Conservation (phyloP, 2,797 vertebrate species). For the Helostoma temminkii region DNA sequence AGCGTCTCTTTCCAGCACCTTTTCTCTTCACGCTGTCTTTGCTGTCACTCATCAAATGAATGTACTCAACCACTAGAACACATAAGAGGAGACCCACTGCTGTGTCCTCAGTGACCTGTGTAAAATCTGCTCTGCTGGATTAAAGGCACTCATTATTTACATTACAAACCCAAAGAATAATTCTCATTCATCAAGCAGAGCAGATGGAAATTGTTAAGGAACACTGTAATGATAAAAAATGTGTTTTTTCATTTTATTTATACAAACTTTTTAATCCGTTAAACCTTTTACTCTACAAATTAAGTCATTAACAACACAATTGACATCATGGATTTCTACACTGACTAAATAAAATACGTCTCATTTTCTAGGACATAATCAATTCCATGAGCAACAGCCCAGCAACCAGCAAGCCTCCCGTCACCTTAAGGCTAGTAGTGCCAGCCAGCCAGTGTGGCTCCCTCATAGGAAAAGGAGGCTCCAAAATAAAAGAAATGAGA, state of each 20-base stretch:
- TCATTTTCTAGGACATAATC: conserved; percentile 90
- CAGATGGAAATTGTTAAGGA: background rate
- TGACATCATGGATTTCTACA: background rate
- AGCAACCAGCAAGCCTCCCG: conserved; percentile 94
- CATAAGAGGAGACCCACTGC: conserved; percentile 25
- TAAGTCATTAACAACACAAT: background rate
- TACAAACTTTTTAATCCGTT: background rate
- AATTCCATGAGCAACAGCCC: conserved; percentile 99
- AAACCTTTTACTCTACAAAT: conserved; percentile 1
- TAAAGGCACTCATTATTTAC: background rate
- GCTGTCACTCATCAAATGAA: too few species aligned
- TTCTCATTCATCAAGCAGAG: background rate
- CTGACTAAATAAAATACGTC: background rate
- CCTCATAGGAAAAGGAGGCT: conserved; percentile 95
- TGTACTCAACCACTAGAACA: too few species aligned
- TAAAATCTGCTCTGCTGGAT: background rate
- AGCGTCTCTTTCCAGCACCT: too few species aligned
- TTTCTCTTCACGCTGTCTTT: too few species aligned
- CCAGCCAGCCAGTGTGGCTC: conserved; percentile 95
- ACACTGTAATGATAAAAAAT: too few species aligned
- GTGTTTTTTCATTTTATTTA: background rate
- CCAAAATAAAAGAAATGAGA: conserved; percentile 97
- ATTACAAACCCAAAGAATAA: background rate
- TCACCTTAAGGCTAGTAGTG: conserved; percentile 92
- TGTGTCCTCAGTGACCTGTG: conserved; percentile 27